Conservation (phyloP, 2,888 invertebrate genomes). For the Synergus japonicus region DNA sequence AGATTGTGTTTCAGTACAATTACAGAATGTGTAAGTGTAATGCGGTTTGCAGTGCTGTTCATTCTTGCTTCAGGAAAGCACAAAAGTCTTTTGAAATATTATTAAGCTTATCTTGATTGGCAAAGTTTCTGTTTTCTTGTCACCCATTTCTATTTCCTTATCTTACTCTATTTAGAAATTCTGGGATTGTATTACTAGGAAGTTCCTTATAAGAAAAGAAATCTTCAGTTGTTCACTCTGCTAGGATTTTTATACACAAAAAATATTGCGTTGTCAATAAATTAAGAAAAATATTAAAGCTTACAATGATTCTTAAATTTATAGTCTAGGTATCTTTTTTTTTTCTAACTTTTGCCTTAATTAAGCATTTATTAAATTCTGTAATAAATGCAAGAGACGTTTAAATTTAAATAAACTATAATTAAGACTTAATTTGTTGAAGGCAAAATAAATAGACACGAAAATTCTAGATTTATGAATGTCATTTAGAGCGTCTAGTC, state of each 20-base stretch:
- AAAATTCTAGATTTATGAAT: neutral
- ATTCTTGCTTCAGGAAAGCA: neutral
- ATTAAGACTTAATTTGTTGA: neutral
- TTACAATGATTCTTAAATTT: too few species aligned
- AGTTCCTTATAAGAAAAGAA: neutral
- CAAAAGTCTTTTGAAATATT: slow-evolving; percentile 26
- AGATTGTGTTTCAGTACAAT: slow-evolving; percentile 11
- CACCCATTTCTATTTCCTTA: neutral
- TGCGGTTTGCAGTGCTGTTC: neutral
- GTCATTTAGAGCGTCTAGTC: neutral
- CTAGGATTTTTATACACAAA: too few species aligned
- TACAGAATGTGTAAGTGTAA: slow-evolving; percentile 9
- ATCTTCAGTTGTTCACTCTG: neutral
- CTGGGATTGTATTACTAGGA: neutral
- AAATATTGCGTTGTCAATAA: too few species aligned
- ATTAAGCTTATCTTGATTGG: slow-evolving; percentile 8
- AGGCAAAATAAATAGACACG: neutral
- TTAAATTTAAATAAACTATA: neutral
- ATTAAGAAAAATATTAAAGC: too few species aligned
- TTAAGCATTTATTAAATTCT: too few species aligned
- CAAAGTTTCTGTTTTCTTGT: slow-evolving; percentile 8
- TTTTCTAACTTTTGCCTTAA: neutral
- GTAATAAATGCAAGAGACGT: too few species aligned
- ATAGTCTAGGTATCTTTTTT: neutral
- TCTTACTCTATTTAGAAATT: neutral